Base-by-base conservation (phyloP, 2,113 vertebrate species). In the Opisthocomus hoazin region DNA sequence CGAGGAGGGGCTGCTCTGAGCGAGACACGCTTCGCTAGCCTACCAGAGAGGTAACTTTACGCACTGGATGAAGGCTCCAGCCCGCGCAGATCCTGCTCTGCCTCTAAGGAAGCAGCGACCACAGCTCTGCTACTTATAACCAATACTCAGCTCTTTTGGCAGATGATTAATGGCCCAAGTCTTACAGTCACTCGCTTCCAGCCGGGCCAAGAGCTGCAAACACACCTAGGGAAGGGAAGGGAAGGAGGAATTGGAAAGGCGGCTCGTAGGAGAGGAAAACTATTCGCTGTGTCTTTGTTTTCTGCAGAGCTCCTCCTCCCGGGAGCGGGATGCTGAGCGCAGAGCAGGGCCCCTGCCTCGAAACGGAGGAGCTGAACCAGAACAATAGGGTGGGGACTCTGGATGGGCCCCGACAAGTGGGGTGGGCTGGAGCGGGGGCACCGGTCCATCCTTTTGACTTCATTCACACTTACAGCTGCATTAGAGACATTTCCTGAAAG, bases 401-500 rank as follows among this genome's bases (percentile, higher is more conserved):
- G 89, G 93, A 96, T 75, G 87, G 60, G 94, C 77, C 94, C 71
- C 13, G 96, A 94, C 84, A 74, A 95, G 93, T 75, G 63, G 70
- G 89, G 81, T 80, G 74, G 68, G 95, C 93, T 93, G 94, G 50
- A 96, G 74, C 36, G 0, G 94, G 89, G 94, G 94, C 96, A 96
- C 93, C 46, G 92, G 96, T 96, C 89, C 95, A 98, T 97, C 95
- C 96, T 96, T 97, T 97, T 95, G 92, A 97, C 95, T 98, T 97
- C 96, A 97, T 96, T 97, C 45, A 81, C 96, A 96, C 96, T 98
- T 97, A 96, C 85, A 97, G 97, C 93, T 97, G 91, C 93, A 79
- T 83, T 94, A 96, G 97, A 97, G 96, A 97, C 80, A 97, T 97
- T 98, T 98, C 96, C 96, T 98, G 97, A 98, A 97, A 97, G 97